Percentiles rank a stretch among this genome's conserved stretches.
phyloP scores from a whole-genome alignment of 2,888 invertebrate genomes.

The Platycheirus rosarum region DNA sequence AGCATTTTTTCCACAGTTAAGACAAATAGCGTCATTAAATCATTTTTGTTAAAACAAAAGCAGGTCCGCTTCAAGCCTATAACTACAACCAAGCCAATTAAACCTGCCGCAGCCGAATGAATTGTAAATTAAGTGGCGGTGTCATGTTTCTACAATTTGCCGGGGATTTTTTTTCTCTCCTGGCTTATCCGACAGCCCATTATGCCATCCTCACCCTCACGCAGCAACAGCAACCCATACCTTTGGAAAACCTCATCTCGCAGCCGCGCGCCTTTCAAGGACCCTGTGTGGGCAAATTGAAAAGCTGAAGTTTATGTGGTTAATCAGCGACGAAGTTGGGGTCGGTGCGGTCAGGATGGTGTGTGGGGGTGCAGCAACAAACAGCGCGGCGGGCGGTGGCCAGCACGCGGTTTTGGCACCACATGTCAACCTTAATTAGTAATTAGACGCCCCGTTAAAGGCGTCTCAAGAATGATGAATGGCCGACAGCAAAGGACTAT shows the following conservation, averaged over 20 bases:
- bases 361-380: constrained; percentile 34
- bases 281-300: constrained; percentile 44
- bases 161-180: constrained; percentile 51
- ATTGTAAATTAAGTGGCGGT: constrained; percentile 80
- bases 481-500: constrained; percentile 71
- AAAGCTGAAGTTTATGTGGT: constrained; percentile 50
- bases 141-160: constrained; percentile 78
- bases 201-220: constrained; percentile 53
- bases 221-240: constrained; percentile 43
- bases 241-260: constrained; percentile 70
- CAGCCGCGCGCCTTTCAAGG: constrained; percentile 62
- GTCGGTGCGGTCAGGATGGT: constrained; percentile 19
- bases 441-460: constrained; percentile 73
- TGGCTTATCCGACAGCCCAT: constrained; percentile 43
- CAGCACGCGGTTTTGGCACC: constrained; percentile 77
- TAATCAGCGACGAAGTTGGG: constrained; percentile 55
- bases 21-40: constrained; percentile 70
- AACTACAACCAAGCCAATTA: constrained; percentile 62
- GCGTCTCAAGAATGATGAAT: constrained; percentile 78
- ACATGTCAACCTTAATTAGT: constrained; percentile 80
- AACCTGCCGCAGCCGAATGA: constrained; percentile 78
- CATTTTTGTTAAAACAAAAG: constrained; percentile 63
- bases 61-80: constrained; percentile 24
- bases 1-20: constrained; percentile 31
- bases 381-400: constrained; percentile 47